Evolutionary conservation across 2,888 invertebrate species (phyloP).

Genomic region (Ceramica pisi): DNA sequence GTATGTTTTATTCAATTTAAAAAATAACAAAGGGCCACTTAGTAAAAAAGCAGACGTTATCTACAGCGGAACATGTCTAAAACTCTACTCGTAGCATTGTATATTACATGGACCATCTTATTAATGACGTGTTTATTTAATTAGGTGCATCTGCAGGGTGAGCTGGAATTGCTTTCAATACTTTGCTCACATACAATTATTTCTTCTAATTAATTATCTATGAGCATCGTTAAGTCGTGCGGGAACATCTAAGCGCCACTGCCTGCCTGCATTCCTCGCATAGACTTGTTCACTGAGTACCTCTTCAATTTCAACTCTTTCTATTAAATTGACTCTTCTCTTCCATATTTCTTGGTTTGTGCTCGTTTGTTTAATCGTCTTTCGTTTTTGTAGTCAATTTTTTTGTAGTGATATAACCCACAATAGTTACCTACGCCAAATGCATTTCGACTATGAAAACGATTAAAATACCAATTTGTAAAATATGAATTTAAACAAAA

Average conservation of each 20-base stretch:
- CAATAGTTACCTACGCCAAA: not conserved
- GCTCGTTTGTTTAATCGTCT: not conserved
- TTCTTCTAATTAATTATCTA: not conserved
- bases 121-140: not conserved
- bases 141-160: not conserved
- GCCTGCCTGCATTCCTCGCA: slow-evolving; percentile 3
- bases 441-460: too few relatives aligned
- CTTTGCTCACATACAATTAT: not conserved
- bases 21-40: slow-evolving; percentile 22
- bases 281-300: slow-evolving; percentile 6
- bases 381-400: not conserved
- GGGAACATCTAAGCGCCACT: slow-evolving; percentile 7
- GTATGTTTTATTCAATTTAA: slow-evolving; percentile 48
- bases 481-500: not conserved
- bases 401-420: not conserved
- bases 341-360: not conserved
- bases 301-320: slow-evolving; percentile 9
- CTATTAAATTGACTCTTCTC: slow-evolving; percentile 5
- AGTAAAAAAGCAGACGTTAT: slow-evolving; percentile 13
- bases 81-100: not conserved
- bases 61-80: not conserved
- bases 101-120: not conserved
- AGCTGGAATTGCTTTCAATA: not conserved
- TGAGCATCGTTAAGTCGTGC: not conserved
- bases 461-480: too few relatives aligned